These are phyloP conservation scores for Strix aluco DNA, from an alignment of 2,113 vertebrate species.

Conservation along the genomic window DNA sequence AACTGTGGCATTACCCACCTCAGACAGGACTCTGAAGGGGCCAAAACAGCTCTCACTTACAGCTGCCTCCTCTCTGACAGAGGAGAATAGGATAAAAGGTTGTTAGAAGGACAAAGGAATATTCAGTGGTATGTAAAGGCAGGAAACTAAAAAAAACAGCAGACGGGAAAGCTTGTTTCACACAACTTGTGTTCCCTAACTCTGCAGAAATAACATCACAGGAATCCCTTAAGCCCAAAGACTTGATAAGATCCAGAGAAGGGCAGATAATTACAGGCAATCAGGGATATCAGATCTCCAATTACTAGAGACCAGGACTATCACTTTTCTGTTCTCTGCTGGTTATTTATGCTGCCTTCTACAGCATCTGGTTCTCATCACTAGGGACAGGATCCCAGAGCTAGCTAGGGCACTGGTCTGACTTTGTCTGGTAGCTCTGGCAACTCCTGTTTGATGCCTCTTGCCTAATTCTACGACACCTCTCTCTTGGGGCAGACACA, in stretches of 20 bases:
- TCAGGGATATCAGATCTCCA: background rate
- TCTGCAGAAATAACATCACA: background rate
- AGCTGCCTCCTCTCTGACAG: background rate
- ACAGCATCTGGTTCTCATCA: constrained; percentile 32
- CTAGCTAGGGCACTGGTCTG: background rate
- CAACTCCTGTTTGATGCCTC: background rate
- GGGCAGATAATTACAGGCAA: background rate
- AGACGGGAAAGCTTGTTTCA: background rate
- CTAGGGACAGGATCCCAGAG: background rate
- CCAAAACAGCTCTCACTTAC: background rate
- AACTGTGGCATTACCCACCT: background rate
- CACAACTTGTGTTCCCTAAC: background rate
- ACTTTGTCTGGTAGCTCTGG: background rate
- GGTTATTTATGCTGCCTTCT: background rate
- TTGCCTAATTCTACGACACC: background rate
- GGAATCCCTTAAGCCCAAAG: background rate
- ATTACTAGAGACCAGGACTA: background rate
- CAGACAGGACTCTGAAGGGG: background rate
- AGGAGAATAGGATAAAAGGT: background rate
- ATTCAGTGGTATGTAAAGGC: background rate
- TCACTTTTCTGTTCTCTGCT: background rate
- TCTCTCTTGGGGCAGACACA: background rate
- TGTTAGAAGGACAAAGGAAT: background rate
- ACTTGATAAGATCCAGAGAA: constrained; percentile 13
- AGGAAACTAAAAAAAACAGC: background rate